phyloP scores from a whole-genome alignment of 1,140 invertebrate species.

The Camponotus floridanus region DNA sequence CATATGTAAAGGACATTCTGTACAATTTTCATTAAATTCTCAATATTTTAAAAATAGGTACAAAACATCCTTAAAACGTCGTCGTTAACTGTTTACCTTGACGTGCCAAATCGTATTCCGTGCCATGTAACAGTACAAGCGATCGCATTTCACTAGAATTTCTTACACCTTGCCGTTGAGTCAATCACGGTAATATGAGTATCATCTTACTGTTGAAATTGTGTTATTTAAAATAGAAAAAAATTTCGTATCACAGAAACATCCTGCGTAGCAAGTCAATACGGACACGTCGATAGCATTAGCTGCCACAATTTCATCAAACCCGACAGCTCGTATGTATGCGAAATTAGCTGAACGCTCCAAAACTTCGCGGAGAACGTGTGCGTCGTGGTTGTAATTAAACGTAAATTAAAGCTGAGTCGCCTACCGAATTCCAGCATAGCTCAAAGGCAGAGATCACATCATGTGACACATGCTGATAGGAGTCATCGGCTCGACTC shows the following conservation, averaged over 20 bases:
- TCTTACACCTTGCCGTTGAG: too few species aligned
- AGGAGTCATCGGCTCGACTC: slow-evolving; percentile 41
- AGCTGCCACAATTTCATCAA: background rate
- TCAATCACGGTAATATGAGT: background rate
- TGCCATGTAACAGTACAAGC: background rate
- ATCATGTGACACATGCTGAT: background rate
- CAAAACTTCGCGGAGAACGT: slow-evolving; percentile 19
- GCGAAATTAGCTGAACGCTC: slow-evolving; percentile 21
- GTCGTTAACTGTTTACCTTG: slow-evolving; percentile 2
- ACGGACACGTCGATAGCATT: background rate
- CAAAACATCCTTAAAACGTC: too few species aligned
- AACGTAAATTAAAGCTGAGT: slow-evolving; percentile 46
- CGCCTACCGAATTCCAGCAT: slow-evolving; percentile 32
- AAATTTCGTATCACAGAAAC: background rate
- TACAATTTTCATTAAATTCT: too few species aligned
- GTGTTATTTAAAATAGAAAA: background rate
- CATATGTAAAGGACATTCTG: too few species aligned
- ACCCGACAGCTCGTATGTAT: background rate
- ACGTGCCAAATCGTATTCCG: slow-evolving; percentile 26
- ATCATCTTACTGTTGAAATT: background rate
- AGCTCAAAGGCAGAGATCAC: slow-evolving; percentile 28
- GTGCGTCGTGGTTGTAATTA: slow-evolving; percentile 35
- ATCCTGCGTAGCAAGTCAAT: background rate
- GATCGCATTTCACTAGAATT: slow-evolving; percentile 30
- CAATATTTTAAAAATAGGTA: too few species aligned